These are phyloP conservation scores for Mugil cephalus DNA, from an alignment of 2,113 vertebrate genomes.

Conservation along the genomic window DNA sequence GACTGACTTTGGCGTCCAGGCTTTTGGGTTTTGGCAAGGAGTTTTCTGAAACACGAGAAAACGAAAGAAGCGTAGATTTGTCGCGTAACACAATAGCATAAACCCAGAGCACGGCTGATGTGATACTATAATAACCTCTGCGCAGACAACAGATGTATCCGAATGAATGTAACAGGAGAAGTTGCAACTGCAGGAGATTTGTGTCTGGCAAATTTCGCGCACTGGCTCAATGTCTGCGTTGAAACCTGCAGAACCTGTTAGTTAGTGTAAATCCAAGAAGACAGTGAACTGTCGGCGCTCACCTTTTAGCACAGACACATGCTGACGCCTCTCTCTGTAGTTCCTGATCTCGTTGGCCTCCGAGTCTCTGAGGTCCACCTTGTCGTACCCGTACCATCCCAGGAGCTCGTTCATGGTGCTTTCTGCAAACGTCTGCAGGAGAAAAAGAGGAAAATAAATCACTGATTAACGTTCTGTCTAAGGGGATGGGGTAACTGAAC, in stretches of 20 bases:
- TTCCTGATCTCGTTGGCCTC: slow-evolving; percentile 96
- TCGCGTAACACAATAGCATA: neutral
- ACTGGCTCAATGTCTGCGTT: slow-evolving; percentile 60
- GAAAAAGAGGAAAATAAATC: slow-evolving; percentile 48
- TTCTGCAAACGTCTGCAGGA: slow-evolving; percentile 94
- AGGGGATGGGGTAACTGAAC: slow-evolving; percentile 48
- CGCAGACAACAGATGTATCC: slow-evolving; percentile 53
- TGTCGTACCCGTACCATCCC: slow-evolving; percentile 98
- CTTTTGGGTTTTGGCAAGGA: slow-evolving; percentile 78
- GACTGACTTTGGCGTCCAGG: slow-evolving; percentile 67
- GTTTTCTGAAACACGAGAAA: slow-evolving; percentile 78
- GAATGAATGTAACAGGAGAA: slow-evolving; percentile 62
- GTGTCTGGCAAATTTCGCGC: slow-evolving; percentile 32
- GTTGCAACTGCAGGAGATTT: slow-evolving; percentile 18
- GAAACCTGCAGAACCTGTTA: slow-evolving; percentile 66
- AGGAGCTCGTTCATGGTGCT: slow-evolving; percentile 99
- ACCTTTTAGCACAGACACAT: slow-evolving; percentile 99
- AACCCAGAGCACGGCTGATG: neutral
- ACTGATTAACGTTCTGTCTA: slow-evolving; percentile 47
- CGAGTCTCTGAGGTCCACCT: slow-evolving; percentile 94
- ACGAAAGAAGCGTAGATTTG: slow-evolving; percentile 32
- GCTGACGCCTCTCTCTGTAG: slow-evolving; percentile 93
- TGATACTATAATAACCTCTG: slow-evolving; percentile 35
- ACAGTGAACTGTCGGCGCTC: slow-evolving; percentile 56
- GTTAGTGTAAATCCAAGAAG: slow-evolving; percentile 17